These are phyloP conservation scores for Anseranas semipalmata DNA, from an alignment of 2,113 vertebrate species.

Conservation along the genomic window DNA sequence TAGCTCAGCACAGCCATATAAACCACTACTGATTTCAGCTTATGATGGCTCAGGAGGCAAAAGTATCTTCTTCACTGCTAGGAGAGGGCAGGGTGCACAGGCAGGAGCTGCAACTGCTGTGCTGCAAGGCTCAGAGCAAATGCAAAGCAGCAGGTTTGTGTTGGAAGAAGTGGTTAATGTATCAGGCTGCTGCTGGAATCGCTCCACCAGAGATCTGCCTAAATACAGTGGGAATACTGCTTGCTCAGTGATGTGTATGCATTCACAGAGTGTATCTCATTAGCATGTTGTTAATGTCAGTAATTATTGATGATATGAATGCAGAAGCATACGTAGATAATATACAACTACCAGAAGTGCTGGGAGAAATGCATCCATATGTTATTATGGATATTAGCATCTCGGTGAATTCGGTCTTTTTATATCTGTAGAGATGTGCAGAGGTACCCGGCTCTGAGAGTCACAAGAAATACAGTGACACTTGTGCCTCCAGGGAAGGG, in stretches of 20 bases:
- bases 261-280: not conserved
- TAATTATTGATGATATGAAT: not conserved
- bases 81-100: not conserved
- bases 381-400: not conserved
- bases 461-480: not conserved
- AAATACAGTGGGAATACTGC: not conserved
- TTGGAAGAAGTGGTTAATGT: not conserved
- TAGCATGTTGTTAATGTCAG: not conserved
- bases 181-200: not conserved
- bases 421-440: not conserved
- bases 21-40: not conserved
- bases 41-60: not conserved
- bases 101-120: not conserved
- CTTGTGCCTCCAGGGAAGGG: not conserved
- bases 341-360: not conserved
- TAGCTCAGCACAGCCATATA: not conserved
- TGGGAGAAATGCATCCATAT: not conserved
- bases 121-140: not conserved
- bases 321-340: not conserved
- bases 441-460: not conserved
- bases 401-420: not conserved
- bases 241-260: not conserved
- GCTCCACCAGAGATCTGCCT: not conserved
- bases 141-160: not conserved
- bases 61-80: not conserved